Evolutionary conservation across 1,140 invertebrate genomes (phyloP), one percentile per base, ranked within the genome.

Genomic region (Papilio helenus): DNA sequence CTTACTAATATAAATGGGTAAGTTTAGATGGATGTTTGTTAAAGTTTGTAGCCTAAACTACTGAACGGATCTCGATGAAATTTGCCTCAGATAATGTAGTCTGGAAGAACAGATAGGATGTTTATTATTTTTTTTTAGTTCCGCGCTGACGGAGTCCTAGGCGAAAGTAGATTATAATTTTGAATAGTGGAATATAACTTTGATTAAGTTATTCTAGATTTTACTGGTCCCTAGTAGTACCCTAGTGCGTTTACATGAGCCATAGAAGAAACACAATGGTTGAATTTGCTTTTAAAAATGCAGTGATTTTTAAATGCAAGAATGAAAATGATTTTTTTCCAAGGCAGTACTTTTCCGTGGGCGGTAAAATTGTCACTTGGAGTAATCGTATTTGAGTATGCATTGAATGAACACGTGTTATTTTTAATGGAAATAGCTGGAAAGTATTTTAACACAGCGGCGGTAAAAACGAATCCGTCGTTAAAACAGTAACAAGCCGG

Each of bases 401-500:
- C 12, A 65, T 26, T 29, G 61, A 29, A 34, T 65, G 14, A 73
- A 73, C 72, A 73, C 72, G 20, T 73, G 72, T 73, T 73, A 61
- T 77, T 77, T 61, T 77, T 44, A 61, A 61, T 65, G 51, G 26
- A 76, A 76, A 58, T 76, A 76, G 51, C 58, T 77, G 20, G 42
- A 51, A 77, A 65, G 34, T 77, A 42, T 44, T 77, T 80, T 80
- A 80, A 80, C 79, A 49, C 51, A 29, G 29, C 34, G 80, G 29
- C 72, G 72, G 71, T 76, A 85, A 81, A 84, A 80, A 84, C 82
- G 80, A 83, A 49, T 10, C 51, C 76, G 79, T 85, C 80, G 80
- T 85, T 87, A 85, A 87, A 87, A 88, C 83, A 82, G 73, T 82
- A 87, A 87, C 79, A 79, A 72, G 80, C 77, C 76, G 83, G 82